A percentile compares a stretch with the other conserved stretches of the same genome.
Conservation (phyloP, 2,888 invertebrate species). For the Rhogogaster chlorosoma region DNA sequence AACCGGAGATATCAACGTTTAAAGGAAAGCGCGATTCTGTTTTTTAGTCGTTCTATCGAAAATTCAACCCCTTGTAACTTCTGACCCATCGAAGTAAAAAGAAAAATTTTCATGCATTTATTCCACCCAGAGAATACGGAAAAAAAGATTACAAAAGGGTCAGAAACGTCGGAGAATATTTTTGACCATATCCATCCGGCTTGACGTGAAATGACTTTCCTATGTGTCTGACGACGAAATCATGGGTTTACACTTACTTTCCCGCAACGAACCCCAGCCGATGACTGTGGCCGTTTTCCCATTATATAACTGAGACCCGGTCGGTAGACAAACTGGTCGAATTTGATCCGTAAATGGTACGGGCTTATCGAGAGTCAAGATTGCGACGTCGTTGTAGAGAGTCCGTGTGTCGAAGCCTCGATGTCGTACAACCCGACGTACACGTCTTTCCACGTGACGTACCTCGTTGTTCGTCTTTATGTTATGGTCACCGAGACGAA, state of each 20-base stretch:
- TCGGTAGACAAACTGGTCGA: slow-evolving; percentile 89
- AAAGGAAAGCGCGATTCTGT: too few relatives aligned
- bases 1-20: too few relatives aligned
- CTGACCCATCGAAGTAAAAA: too few relatives aligned
- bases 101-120: too few relatives aligned
- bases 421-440: slow-evolving; percentile 91
- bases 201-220: too few relatives aligned
- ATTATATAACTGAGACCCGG: slow-evolving; percentile 82
- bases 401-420: slow-evolving; percentile 91
- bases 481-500: slow-evolving; percentile 90
- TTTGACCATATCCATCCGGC: too few relatives aligned
- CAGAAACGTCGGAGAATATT: too few relatives aligned
- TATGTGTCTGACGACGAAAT: not conserved
- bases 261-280: slow-evolving; percentile 92
- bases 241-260: slow-evolving; percentile 81
- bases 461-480: slow-evolving; percentile 88
- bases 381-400: slow-evolving; percentile 91
- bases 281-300: slow-evolving; percentile 89
- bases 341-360: slow-evolving; percentile 86
- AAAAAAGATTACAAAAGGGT: too few relatives aligned
- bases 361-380: slow-evolving; percentile 88
- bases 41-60: too few relatives aligned
- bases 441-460: slow-evolving; percentile 87
- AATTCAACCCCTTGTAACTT: too few relatives aligned
- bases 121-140: too few relatives aligned